Evolutionary conservation across 2,113 vertebrate genomes (phyloP), one percentile per base, ranked within the genome.

Genomic region (Malurus elegans): DNA sequence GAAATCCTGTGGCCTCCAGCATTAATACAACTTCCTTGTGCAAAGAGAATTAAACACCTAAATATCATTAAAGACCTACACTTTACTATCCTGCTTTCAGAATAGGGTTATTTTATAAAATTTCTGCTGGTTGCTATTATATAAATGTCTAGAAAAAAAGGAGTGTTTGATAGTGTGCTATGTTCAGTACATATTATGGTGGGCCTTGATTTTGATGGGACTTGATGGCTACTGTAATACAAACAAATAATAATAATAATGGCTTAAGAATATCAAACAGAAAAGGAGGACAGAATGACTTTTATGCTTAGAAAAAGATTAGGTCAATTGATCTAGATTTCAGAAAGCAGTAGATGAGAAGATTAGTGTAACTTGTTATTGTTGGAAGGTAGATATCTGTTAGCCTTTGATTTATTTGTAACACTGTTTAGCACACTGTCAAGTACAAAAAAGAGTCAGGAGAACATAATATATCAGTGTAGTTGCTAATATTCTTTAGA

Each of bases 371-470:
- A 97, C 90, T 88, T 96, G 75, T 96, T 97, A 97, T 96, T 96
- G 91, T 97, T 93, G 95, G 89, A 94, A 95, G 81, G 65, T 61
- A 93, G 93, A 96, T 92, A 92, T 82, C 90, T 94, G 80, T 88
- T 96, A 89, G 81, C 87, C 95, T 97, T 98, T 97, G 96, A 97
- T 97, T 97, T 97, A 88, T 96, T 94, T 28, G 29, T 75, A 95
- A 79, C 72, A 88, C 88, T 96, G 95, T 97, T 98, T 93, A 92
- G 90, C 90, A 96, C 90, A 65, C 88, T 96, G 96, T 96, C 96
- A 96, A 91, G 64, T 95, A 96, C 78, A 97, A 96, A 97, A 97
- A 96, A 80, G 80, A 92, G 64, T 50, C 62, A 75, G 56, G 82
- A 94, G 76, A 91, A 93, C 70, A 87, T 85, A 92, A 93, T 86